Base-by-base conservation (phyloP, 2,888 invertebrate genomes). In the Chrysolina americana region DNA sequence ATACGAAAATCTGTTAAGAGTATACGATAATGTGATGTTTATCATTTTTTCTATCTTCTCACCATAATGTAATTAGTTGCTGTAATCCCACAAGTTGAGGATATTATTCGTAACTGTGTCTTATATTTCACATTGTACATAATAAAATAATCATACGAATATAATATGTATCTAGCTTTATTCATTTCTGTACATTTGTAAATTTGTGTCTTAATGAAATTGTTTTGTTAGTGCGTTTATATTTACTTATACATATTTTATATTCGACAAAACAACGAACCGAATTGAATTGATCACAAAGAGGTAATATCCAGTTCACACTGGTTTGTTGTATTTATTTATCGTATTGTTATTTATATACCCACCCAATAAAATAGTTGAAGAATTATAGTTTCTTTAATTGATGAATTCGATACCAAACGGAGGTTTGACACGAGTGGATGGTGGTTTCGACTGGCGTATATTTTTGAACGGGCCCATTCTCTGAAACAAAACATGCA, bases 331-430 rank as follows among this genome's bases (percentile, higher is more conserved):
- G 21, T n/a, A n/a, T 59, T 59, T n/a, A 6, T 59, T 28, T 59
- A n/a, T 59, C 36, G 10, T 59, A 59, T 15, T 47, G 47, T 47
- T 47, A 47, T 59, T 28, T 59, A 36, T 59, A 59, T 23, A 28
- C 36, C n/a, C 28, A 59, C n/a, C 4, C 15, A 59, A 59, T 59
- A 59, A 59, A 59, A 28, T 28, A 59, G 13, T 28, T 17, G 59
- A 36, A 44, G 19, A 15, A 41, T 13, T 23, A 15, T 19, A 13
- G 19, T 10, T 41, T 50, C 11, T 65, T 78, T 78, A 83, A 78
- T 83, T 81, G 23, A 79, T 68, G 68, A 80, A 84, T 50, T 84
- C 84, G 6, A 83, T 82, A n/a, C 84, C 84, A 65, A 82, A 83
- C 0, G 84, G 84, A 4, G 84, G 79, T 47, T 81, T 65, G n/a